A percentile compares a stretch with the other conserved stretches of the same genome.
Conservation (phyloP, 2,888 invertebrate species). For the Drosophila formosana region DNA sequence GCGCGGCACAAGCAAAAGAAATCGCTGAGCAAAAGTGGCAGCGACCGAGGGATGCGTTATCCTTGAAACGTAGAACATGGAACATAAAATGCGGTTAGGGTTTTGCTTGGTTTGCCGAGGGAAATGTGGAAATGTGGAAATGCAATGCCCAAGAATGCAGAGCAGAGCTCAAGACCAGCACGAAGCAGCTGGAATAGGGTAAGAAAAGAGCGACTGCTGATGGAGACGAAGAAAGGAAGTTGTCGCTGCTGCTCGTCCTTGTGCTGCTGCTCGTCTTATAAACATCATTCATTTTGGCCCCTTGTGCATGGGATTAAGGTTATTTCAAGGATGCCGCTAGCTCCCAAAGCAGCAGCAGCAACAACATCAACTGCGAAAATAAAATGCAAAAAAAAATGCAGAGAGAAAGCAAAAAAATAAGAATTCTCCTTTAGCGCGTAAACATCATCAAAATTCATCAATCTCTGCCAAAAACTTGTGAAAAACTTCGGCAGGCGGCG, state of each 20-base stretch:
- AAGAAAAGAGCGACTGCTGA: neutral
- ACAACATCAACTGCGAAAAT: constrained; percentile 11
- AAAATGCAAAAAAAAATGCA: constrained; percentile 13
- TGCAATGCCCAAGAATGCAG: constrained; percentile 55
- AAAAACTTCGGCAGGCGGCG: constrained; percentile 63
- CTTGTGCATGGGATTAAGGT: constrained; percentile 83
- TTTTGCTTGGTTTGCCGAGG: constrained; percentile 12
- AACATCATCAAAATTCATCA: constrained; percentile 84
- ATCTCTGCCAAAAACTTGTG: constrained; percentile 84
- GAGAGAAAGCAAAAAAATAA: constrained; percentile 18
- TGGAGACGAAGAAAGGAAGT: neutral
- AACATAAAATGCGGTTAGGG: constrained; percentile 28
- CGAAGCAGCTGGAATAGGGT: neutral
- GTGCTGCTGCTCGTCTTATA: constrained; percentile 49
- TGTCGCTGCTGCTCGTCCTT: neutral
- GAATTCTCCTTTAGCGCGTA: constrained; percentile 75
- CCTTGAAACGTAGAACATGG: constrained; percentile 72
- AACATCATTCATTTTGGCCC: constrained; percentile 83
- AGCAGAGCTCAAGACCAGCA: constrained; percentile 7
- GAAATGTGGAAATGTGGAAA: constrained; percentile 22
- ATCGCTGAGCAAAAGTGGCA: neutral
- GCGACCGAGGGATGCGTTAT: constrained; percentile 58
- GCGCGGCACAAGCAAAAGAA: neutral
- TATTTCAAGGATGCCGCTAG: constrained; percentile 82
- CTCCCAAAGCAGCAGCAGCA: constrained; percentile 28